Evolutionary conservation across 2,113 vertebrate species (phyloP).

Genomic region (Channa maculata): DNA sequence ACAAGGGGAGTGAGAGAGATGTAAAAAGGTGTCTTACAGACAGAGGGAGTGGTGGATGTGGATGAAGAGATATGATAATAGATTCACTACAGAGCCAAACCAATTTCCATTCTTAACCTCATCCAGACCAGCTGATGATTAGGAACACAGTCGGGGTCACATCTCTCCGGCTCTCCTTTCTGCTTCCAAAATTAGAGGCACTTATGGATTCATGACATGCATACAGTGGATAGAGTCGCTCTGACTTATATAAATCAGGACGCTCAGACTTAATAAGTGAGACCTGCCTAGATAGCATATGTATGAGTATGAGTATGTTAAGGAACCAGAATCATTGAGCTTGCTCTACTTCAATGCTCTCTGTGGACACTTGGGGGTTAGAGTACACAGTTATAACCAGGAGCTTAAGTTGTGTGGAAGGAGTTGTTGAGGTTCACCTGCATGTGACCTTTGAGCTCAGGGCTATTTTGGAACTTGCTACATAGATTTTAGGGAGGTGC

Average conservation of each 20-base stretch:
- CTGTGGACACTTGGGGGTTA: slow-evolving; percentile 22
- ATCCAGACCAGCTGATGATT: slow-evolving; percentile 73
- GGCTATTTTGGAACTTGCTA: slow-evolving; percentile 1
- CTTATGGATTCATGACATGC: slow-evolving; percentile 78
- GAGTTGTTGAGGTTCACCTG: slow-evolving; percentile 9
- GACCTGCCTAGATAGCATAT: slow-evolving; percentile 26
- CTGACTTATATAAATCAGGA: slow-evolving; percentile 51
- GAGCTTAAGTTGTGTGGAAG: slow-evolving; percentile 13
- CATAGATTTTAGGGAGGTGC: not conserved
- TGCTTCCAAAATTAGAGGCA: slow-evolving; percentile 62
- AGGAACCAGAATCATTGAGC: not conserved
- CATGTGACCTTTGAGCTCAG: not conserved
- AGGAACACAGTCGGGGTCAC: slow-evolving; percentile 73
- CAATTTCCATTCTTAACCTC: slow-evolving; percentile 80
- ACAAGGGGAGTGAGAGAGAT: slow-evolving; percentile 46
- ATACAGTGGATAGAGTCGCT: slow-evolving; percentile 22
- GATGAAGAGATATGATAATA: slow-evolving; percentile 72
- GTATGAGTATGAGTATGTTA: slow-evolving; percentile 35
- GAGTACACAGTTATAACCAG: not conserved
- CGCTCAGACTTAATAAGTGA: slow-evolving; percentile 44
- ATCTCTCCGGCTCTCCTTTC: slow-evolving; percentile 57
- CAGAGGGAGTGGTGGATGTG: slow-evolving; percentile 39
- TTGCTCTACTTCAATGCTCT: slow-evolving; percentile 1
- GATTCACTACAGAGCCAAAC: slow-evolving; percentile 72
- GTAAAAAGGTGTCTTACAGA: slow-evolving; percentile 65